Conservation (phyloP, 2,888 invertebrate species). For the Dusona sp. region DNA sequence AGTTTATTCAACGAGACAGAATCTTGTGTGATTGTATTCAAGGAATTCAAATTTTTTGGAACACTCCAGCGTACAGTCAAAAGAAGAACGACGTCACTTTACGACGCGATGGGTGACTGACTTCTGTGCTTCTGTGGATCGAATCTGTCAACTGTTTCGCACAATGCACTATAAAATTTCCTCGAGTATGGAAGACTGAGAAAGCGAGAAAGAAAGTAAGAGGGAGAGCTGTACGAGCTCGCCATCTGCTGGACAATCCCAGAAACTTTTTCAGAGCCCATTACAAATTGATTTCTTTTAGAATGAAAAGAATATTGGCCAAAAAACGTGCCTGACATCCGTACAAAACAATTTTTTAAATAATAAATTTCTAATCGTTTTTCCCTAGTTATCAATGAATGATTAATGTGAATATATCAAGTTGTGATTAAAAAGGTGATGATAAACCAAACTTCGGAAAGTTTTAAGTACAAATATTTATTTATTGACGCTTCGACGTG, state of each 20-base stretch:
- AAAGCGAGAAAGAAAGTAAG: not conserved
- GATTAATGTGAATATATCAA: not conserved
- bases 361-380: not conserved
- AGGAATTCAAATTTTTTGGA: slow-evolving; percentile 7
- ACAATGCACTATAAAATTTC: slow-evolving; percentile 11
- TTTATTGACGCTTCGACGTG: slow-evolving; percentile 70
- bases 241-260: slow-evolving; percentile 24
- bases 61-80: not conserved
- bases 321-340: not conserved
- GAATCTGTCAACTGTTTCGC: slow-evolving; percentile 11
- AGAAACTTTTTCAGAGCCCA: slow-evolving; percentile 13
- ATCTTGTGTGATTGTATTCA: not conserved
- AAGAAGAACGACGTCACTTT: slow-evolving; percentile 5
- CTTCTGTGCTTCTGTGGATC: not conserved
- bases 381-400: not conserved
- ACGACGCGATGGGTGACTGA: not conserved
- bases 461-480: slow-evolving; percentile 73
- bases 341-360: not conserved
- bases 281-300: not conserved
- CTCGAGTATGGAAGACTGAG: slow-evolving; percentile 2
- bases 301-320: not conserved
- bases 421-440: not conserved
- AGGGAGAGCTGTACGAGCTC: slow-evolving; percentile 1
- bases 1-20: not conserved
- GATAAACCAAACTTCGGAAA: not conserved